Conservation (phyloP, 2,113 vertebrate species). For the Coturnix japonica region DNA sequence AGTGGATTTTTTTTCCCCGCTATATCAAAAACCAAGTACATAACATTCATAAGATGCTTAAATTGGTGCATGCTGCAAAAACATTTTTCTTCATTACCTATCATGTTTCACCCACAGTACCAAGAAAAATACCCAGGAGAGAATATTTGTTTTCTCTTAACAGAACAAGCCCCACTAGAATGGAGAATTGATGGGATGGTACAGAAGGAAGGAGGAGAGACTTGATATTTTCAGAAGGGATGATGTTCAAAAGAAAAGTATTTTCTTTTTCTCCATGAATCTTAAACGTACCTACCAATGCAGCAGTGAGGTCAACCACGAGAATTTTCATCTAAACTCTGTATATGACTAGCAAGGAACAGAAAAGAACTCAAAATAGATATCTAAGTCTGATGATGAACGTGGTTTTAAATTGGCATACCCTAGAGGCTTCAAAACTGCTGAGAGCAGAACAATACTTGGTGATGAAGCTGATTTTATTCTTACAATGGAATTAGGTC, state of each 20-base stretch:
- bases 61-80: not conserved
- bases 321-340: not conserved
- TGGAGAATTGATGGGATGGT: not conserved
- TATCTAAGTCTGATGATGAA: not conserved
- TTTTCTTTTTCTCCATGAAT: not conserved
- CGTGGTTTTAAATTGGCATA: not conserved
- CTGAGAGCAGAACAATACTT: not conserved
- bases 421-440: not conserved
- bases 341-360: not conserved
- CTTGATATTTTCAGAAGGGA: not conserved
- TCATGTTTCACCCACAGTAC: not conserved
- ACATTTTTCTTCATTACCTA: conserved; percentile 8
- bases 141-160: not conserved
- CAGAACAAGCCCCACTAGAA: not conserved
- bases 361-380: not conserved
- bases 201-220: not conserved
- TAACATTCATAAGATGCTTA: not conserved
- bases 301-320: not conserved
- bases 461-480: not conserved
- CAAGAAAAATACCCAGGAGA: not conserved
- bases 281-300: not conserved
- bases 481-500: not conserved
- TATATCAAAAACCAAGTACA: not conserved
- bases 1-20: not conserved
- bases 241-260: not conserved